Percentiles rank a stretch among this genome's conserved stretches.
Conservation (phyloP, 2,113 vertebrate genomes). For the Bolborhynchus lineola region DNA sequence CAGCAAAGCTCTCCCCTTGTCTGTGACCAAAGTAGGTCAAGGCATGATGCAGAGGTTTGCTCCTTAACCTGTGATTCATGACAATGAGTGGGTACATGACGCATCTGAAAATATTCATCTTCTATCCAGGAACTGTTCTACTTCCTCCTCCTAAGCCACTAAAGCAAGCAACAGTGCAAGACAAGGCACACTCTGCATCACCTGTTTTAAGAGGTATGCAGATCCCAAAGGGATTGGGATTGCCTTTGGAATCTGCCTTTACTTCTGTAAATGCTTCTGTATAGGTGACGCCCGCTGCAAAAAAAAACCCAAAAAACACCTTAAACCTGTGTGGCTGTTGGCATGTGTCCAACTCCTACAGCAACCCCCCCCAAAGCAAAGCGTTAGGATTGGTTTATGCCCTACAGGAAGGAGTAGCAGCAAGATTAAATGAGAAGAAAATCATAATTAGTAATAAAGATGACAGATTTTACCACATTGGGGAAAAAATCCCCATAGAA, state of each 20-base stretch:
- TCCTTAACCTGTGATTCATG: background rate
- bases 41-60: background rate
- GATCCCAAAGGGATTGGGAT: background rate
- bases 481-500: background rate
- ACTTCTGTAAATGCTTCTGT: background rate
- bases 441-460: background rate
- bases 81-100: background rate
- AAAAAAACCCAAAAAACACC: background rate
- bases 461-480: background rate
- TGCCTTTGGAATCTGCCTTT: background rate
- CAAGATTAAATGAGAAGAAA: background rate
- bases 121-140: background rate
- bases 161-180: background rate
- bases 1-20: rapidly evolving
- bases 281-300: background rate
- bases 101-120: background rate
- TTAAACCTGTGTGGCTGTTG: background rate
- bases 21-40: background rate
- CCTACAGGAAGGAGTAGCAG: background rate
- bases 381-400: background rate
- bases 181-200: rapidly evolving
- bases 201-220: background rate
- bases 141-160: background rate
- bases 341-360: background rate
- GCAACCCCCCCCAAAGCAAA: background rate